Conservation (phyloP, 2,888 invertebrate species). For the Tupiocoris notatus region DNA sequence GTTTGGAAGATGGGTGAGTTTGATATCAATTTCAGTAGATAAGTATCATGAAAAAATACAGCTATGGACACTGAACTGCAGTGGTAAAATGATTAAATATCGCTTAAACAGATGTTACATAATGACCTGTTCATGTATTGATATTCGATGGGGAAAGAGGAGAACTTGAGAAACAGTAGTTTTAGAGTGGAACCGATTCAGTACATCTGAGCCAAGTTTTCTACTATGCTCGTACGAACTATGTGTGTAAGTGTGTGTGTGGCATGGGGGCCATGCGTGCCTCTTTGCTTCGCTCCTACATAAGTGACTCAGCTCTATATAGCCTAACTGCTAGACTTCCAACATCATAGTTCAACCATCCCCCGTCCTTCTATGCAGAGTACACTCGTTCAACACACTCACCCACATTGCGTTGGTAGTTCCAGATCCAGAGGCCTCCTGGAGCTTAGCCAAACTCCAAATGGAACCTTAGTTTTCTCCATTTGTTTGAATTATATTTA, state of each 20-base stretch:
- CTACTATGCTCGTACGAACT: background rate
- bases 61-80: no score
- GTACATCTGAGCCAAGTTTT: background rate
- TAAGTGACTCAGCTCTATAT: background rate
- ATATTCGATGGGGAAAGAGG: no score
- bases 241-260: background rate
- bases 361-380: background rate
- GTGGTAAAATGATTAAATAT: no score
- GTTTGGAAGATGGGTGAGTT: no score
- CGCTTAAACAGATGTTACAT: no score
- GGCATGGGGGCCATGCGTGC: background rate
- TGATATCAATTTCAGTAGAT: no score
- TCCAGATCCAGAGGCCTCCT: background rate
- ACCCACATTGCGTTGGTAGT: background rate
- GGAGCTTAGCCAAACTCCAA: background rate
- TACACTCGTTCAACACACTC: background rate
- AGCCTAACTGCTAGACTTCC: background rate
- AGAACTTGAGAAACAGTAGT: background rate
- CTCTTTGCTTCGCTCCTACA: background rate
- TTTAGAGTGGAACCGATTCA: background rate
- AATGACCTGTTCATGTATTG: no score
- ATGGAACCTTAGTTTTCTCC: background rate
- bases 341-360: background rate
- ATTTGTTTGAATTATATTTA: background rate
- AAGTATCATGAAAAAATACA: no score